Percentiles rank a stretch among this genome's conserved stretches.
These are phyloP conservation scores for Heliconius hermathena DNA, from an alignment of 1,140 invertebrate genomes.

Conservation along the genomic window DNA sequence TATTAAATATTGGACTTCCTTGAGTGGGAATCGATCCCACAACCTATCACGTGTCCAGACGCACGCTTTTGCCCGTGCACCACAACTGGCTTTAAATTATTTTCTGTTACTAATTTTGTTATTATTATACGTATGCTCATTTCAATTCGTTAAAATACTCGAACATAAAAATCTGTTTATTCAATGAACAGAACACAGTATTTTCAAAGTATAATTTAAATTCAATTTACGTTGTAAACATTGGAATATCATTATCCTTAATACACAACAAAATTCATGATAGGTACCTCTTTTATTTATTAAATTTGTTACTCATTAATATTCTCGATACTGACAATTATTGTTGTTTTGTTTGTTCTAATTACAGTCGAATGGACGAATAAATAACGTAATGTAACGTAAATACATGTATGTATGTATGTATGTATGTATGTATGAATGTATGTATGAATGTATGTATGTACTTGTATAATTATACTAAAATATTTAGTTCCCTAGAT, in stretches of 20 bases:
- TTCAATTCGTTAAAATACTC: too few species aligned
- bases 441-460: too few species aligned
- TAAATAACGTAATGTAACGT: background rate
- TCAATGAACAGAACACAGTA: slow-evolving; percentile 16
- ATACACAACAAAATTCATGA: slow-evolving; percentile 27
- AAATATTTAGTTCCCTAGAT: background rate
- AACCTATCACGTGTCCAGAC: too few species aligned
- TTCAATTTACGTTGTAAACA: slow-evolving; percentile 31
- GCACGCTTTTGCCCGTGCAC: too few species aligned
- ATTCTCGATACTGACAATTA: slow-evolving; percentile 4
- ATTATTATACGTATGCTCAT: too few species aligned
- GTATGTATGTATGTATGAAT: background rate
- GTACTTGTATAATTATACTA: background rate
- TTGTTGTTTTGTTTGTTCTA: slow-evolving; percentile 6
- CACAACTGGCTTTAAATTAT: too few species aligned
- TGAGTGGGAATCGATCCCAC: too few species aligned
- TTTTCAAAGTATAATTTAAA: slow-evolving; percentile 35
- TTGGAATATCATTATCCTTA: slow-evolving; percentile 38
- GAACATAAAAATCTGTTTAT: slow-evolving; percentile 19
- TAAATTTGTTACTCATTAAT: slow-evolving; percentile 11
- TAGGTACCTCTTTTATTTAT: slow-evolving; percentile 11
- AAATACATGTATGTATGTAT: background rate
- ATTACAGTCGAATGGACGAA: background rate
- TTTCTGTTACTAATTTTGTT: too few species aligned
- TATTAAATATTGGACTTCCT: too few species aligned